A percentile compares a stretch with the other conserved stretches of the same genome.
phyloP scores from a whole-genome alignment of 2,797 vertebrate species.

The Phrynocephalus vlangalii region DNA sequence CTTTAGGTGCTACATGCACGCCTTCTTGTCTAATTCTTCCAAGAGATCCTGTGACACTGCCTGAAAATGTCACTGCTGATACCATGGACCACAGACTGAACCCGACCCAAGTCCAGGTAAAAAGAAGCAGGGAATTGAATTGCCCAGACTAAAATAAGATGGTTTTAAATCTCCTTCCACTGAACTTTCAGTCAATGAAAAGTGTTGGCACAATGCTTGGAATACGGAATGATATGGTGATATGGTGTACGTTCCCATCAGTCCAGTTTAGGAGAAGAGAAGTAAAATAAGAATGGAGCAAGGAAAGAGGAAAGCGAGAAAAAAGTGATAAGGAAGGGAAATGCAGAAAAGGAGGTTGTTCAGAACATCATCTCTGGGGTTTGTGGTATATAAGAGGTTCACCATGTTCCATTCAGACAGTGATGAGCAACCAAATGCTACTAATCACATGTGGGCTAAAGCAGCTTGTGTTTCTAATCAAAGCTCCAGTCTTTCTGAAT shows the following conservation, averaged over 20 bases:
- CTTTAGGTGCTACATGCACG: constrained; percentile 87
- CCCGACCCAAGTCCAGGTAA: constrained; percentile 89
- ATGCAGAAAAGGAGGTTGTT: background rate
- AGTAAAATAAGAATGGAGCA: background rate
- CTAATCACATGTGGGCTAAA: no score
- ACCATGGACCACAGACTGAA: constrained; percentile 90
- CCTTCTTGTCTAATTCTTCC: constrained; percentile 86
- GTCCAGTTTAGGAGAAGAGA: background rate
- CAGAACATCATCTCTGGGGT: background rate
- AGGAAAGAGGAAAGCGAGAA: background rate
- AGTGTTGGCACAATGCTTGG: background rate
- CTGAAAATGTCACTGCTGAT: constrained; percentile 83
- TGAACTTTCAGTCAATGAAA: background rate
- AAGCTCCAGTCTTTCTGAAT: background rate
- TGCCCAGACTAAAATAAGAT: background rate
- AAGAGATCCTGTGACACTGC: constrained; percentile 88
- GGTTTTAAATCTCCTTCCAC: background rate
- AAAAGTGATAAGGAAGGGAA: background rate
- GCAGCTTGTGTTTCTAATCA: background rate
- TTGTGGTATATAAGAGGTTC: background rate
- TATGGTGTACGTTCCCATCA: background rate
- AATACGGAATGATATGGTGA: background rate
- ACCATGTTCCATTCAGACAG: background rate
- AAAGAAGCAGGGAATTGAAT: background rate
- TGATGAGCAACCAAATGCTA: background rate